Conservation (phyloP, 2,797 vertebrate genomes). For the Mormyrops attenuatus region DNA sequence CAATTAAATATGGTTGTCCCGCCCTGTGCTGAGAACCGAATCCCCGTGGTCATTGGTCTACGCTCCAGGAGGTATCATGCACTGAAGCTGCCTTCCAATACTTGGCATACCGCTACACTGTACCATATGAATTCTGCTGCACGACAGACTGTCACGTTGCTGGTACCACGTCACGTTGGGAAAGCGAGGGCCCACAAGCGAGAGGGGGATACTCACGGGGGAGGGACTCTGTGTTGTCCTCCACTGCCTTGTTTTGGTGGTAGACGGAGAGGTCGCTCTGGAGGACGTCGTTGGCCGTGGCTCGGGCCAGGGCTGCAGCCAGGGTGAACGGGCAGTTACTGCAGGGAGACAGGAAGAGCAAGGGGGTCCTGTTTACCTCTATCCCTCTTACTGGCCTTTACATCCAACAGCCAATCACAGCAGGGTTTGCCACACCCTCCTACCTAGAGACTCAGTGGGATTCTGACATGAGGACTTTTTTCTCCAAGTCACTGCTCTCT, state of each 20-base stretch:
- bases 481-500: not conserved
- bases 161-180: not conserved
- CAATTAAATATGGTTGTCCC: not conserved
- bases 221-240: slow-evolving; percentile 78
- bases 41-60: not conserved
- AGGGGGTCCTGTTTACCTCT: not conserved
- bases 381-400: not conserved
- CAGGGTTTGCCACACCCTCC: not conserved
- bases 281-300: slow-evolving; percentile 82
- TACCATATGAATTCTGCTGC: not conserved
- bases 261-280: slow-evolving; percentile 83
- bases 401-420: not conserved
- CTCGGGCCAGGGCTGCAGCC: slow-evolving; percentile 87
- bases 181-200: not conserved
- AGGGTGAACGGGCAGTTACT: slow-evolving; percentile 85
- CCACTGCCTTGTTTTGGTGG: slow-evolving; percentile 70
- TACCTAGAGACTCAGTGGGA: not conserved
- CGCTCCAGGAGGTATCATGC: not conserved
- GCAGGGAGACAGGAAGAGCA: slow-evolving; percentile 29
- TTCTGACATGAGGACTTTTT: not conserved
- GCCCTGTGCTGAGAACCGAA: not conserved
- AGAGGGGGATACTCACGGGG: slow-evolving; percentile 71
- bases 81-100: not conserved
- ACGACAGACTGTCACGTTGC: not conserved
- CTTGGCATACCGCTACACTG: not conserved